These are phyloP conservation scores for Drosophila paucipuncta DNA, from an alignment of 2,888 invertebrate species.

Conservation along the genomic window DNA sequence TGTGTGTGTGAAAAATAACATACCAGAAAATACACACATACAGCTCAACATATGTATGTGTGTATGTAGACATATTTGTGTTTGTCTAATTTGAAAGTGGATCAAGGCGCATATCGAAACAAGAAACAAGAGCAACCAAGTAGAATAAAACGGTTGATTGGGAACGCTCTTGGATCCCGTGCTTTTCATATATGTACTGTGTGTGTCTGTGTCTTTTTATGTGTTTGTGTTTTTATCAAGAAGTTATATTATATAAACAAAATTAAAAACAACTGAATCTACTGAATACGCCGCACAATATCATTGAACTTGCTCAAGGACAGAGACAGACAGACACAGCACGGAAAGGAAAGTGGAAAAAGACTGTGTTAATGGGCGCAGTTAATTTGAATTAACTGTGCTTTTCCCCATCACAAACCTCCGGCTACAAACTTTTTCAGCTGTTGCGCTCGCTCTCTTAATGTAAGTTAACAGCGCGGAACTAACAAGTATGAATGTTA, in stretches of 20 bases:
- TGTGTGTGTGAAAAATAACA: background rate
- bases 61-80: constrained; percentile 7
- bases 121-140: constrained; percentile 14
- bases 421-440: constrained; percentile 8
- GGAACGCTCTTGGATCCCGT: constrained; percentile 11
- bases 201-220: background rate
- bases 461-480: constrained; percentile 26
- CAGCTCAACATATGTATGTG: background rate
- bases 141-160: constrained; percentile 31
- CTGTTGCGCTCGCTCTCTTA: constrained; percentile 19
- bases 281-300: constrained; percentile 33
- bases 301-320: constrained; percentile 77
- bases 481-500: constrained; percentile 12
- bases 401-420: background rate
- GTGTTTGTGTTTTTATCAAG: constrained; percentile 40
- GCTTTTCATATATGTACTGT: constrained; percentile 11
- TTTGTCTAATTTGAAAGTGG: constrained; percentile 33
- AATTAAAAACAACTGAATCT: constrained; percentile 40
- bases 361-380: constrained; percentile 1
- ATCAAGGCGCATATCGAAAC: constrained; percentile 32
- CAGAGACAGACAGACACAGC: constrained; percentile 41
- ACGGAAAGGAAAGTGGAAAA: constrained; percentile 24
- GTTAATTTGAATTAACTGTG: constrained; percentile 24
- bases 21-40: background rate
- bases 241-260: constrained; percentile 43